Percentiles rank a stretch among this genome's conserved stretches.
These are phyloP conservation scores for Polypterus senegalus DNA, from an alignment of 2,113 vertebrate genomes.

Conservation along the genomic window DNA sequence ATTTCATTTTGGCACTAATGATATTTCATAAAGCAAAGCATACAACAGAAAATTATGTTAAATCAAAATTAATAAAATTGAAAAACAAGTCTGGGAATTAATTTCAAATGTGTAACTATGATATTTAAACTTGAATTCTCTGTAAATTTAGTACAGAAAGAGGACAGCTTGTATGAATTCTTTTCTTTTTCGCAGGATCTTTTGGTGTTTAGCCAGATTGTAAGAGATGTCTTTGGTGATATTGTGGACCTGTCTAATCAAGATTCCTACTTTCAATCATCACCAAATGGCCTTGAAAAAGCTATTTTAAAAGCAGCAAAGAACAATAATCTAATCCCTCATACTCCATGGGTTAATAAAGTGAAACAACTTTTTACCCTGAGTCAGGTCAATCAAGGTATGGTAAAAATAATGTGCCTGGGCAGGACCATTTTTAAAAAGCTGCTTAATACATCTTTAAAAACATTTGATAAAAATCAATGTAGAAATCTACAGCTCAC, in stretches of 20 bases:
- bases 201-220: slow-evolving; percentile 17
- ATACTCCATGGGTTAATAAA: slow-evolving; percentile 19
- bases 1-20: too few relatives aligned
- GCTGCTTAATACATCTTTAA: too few relatives aligned
- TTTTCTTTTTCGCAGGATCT: slow-evolving; percentile 7
- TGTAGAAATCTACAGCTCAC: too few relatives aligned
- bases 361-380: slow-evolving; percentile 17
- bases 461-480: too few relatives aligned
- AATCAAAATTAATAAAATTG: too few relatives aligned
- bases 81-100: too few relatives aligned
- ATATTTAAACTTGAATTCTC: too few relatives aligned
- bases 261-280: slow-evolving; percentile 2
- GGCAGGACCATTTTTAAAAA: too few relatives aligned
- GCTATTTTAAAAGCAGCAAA: slow-evolving; percentile 16
- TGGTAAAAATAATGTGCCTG: background rate
- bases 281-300: slow-evolving; percentile 14
- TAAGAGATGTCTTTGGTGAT: slow-evolving; percentile 17
- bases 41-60: too few relatives aligned
- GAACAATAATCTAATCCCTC: slow-evolving; percentile 15
- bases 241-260: slow-evolving; percentile 8
- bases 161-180: background rate
- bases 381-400: slow-evolving; percentile 12
- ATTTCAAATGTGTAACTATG: too few relatives aligned
- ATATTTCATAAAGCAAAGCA: too few relatives aligned
- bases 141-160: too few relatives aligned